phyloP scores from a whole-genome alignment of 2,113 vertebrate species.

The Rhizomys pruinosus region DNA sequence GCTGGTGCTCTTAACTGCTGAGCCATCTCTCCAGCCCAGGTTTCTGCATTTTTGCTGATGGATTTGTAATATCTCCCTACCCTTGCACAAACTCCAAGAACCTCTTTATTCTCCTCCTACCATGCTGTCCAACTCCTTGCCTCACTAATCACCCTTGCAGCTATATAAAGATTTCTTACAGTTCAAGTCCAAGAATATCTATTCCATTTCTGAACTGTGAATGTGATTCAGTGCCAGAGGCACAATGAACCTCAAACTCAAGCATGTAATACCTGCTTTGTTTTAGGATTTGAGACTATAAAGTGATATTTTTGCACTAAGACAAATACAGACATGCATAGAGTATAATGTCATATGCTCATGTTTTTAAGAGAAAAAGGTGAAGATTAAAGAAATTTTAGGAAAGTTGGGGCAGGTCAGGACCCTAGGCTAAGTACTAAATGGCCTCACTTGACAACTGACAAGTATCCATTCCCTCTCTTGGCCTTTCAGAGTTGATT shows the following conservation, averaged over 20 bases:
- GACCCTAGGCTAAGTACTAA: not conserved
- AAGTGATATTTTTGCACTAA: not conserved
- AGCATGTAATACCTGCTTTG: not conserved
- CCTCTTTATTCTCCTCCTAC: too few relatives aligned
- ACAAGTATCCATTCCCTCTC: not conserved
- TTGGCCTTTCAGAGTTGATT: not conserved
- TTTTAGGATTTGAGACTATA: not conserved
- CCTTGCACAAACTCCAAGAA: not conserved
- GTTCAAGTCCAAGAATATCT: not conserved
- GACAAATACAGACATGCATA: not conserved
- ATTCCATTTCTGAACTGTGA: not conserved
- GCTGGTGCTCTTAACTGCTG: too few relatives aligned
- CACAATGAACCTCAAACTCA: not conserved
- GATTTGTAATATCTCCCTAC: not conserved
- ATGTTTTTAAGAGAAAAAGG: constrained; percentile 29
- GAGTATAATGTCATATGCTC: not conserved
- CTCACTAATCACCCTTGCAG: too few relatives aligned
- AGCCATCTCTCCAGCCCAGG: not conserved
- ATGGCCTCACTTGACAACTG: not conserved
- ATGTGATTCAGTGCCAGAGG: fast-evolving
- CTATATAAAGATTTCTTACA: not conserved
- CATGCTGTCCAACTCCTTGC: not conserved
- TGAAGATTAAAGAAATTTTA: constrained; percentile 14
- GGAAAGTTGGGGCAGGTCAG: not conserved
- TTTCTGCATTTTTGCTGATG: not conserved